These are phyloP conservation scores for Hypena proboscidalis DNA, from an alignment of 2,888 invertebrate genomes.

Conservation along the genomic window DNA sequence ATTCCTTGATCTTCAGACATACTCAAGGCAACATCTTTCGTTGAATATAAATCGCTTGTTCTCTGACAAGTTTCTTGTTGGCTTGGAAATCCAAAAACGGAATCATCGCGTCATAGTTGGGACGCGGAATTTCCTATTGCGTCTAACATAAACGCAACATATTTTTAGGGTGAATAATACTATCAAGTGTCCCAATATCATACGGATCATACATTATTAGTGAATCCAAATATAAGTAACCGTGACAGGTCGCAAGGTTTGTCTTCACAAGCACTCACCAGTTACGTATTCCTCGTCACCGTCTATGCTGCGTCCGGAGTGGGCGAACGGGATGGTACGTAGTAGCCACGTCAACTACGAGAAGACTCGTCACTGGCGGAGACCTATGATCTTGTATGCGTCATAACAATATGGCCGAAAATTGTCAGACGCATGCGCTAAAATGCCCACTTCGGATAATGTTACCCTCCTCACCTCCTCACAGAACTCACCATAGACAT, in stretches of 20 bases:
- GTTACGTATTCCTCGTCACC: constrained; percentile 98
- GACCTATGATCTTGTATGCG: constrained; percentile 90
- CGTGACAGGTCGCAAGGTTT: constrained; percentile 83
- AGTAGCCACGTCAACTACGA: constrained; percentile 96
- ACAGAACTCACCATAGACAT: too few species aligned
- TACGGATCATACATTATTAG: constrained; percentile 72
- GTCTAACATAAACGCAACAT: constrained; percentile 68
- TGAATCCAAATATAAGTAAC: constrained; percentile 75
- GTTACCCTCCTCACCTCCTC: constrained; percentile 24
- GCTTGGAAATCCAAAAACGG: constrained; percentile 72
- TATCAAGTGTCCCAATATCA: constrained; percentile 52
- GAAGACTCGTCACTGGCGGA: constrained; percentile 93
- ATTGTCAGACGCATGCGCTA: constrained; percentile 80
- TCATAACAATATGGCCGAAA: constrained; percentile 90
- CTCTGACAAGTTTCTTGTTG: constrained; percentile 62
- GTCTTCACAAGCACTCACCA: constrained; percentile 91
- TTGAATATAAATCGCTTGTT: constrained; percentile 48
- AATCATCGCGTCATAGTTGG: constrained; percentile 74
- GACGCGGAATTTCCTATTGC: constrained; percentile 77
- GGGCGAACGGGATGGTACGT: constrained; percentile 97
- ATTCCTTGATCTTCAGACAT: constrained; percentile 69
- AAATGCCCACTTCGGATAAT: constrained; percentile 36
- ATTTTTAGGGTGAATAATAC: constrained; percentile 57
- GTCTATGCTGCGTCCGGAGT: constrained; percentile 97
- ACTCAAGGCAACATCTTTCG: constrained; percentile 52